Evolutionary conservation across 2,113 vertebrate genomes (phyloP).

Genomic region (Symphodus melops): DNA sequence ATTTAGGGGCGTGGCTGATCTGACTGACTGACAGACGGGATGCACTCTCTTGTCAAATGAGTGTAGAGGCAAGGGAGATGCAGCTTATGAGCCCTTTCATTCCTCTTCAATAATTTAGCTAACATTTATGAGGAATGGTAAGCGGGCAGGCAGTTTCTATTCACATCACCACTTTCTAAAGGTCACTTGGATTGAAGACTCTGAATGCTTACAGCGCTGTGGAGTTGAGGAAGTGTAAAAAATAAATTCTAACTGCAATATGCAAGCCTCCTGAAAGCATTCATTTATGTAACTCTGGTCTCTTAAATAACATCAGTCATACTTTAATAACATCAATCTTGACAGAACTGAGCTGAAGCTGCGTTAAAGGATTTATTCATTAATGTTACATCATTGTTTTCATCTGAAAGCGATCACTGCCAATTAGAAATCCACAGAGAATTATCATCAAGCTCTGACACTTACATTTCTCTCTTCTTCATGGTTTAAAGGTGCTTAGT

Average conservation of each 20-base stretch:
- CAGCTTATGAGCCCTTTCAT: slow-evolving; percentile 5
- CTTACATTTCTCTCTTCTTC: background rate
- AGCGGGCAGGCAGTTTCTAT: slow-evolving; percentile 28
- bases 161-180: slow-evolving; percentile 36
- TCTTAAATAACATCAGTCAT: background rate
- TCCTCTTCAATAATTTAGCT: slow-evolving; percentile 2
- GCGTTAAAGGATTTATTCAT: background rate
- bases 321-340: background rate
- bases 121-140: slow-evolving; percentile 8
- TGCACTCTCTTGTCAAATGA: background rate
- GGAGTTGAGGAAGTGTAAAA: background rate
- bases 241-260: background rate
- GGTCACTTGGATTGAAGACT: slow-evolving; percentile 40
- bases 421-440: background rate
- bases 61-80: background rate
- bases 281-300: background rate
- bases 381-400: background rate
- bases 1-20: no score
- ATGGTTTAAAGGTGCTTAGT: background rate
- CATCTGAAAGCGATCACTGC: background rate
- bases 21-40: no score
- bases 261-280: background rate
- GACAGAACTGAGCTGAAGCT: background rate
- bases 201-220: background rate
- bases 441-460: background rate